Evolutionary conservation across 1,140 invertebrate species (phyloP).

Genomic region (Scaptomyza hsui): DNA sequence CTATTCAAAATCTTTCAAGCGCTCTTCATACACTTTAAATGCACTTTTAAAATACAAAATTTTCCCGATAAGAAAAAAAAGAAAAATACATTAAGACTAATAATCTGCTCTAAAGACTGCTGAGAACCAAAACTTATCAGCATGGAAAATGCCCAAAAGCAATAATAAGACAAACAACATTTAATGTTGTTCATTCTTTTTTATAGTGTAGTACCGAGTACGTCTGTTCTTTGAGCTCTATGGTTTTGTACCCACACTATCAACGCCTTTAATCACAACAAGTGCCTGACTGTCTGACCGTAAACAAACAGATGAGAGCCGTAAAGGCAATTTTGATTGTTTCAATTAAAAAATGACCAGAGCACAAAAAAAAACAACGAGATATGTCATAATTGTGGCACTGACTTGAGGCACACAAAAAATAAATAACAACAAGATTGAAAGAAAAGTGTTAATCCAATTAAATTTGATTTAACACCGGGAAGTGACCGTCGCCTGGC

Average conservation of each 20-base stretch:
- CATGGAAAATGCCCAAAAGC: conserved; percentile 20
- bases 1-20: not conserved
- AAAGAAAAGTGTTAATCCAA: conserved; percentile 68
- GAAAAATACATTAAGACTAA: too few relatives aligned
- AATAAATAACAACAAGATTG: not conserved
- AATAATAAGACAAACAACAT: conserved; percentile 3
- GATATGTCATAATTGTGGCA: conserved; percentile 67
- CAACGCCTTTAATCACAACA: conserved; percentile 51
- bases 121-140: conserved; percentile 17
- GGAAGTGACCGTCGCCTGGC: conserved; percentile 55
- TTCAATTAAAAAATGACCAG: conserved; percentile 62
- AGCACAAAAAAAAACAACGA: conserved; percentile 21
- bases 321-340: conserved; percentile 40
- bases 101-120: not conserved
- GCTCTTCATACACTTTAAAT: not conserved
- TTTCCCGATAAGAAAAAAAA: too few relatives aligned
- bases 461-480: conserved; percentile 63
- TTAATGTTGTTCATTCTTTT: not conserved
- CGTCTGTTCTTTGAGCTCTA: not conserved
- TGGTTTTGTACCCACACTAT: conserved; percentile 32
- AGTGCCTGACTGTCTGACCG: conserved; percentile 55
- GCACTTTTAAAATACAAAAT: too few relatives aligned
- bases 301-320: conserved; percentile 29
- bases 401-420: conserved; percentile 44
- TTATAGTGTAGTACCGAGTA: conserved; percentile 32